These are phyloP conservation scores for Dendrolimus punctatus DNA, from an alignment of 1,140 invertebrate species.

Conservation along the genomic window DNA sequence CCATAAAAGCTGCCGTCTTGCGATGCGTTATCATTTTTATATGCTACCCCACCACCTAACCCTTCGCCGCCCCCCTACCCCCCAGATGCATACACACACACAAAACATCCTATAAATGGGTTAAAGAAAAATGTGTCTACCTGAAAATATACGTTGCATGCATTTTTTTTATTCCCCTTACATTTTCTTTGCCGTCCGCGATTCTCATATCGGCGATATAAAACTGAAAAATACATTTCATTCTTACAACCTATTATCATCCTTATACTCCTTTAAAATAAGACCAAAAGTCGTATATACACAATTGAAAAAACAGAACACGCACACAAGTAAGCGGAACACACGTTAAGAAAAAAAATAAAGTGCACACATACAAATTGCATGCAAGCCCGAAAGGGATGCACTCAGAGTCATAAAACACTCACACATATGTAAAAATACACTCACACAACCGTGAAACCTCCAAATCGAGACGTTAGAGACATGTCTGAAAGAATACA, in stretches of 20 bases:
- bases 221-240: conserved; percentile 70
- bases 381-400: conserved; percentile 69
- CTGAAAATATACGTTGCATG: conserved; percentile 69
- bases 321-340: conserved; percentile 45
- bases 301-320: conserved; percentile 47
- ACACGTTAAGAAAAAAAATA: conserved; percentile 65
- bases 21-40: conserved; percentile 72
- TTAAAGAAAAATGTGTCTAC: conserved; percentile 73
- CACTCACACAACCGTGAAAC: conserved; percentile 27
- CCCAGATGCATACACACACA: conserved; percentile 51
- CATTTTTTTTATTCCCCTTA: conserved; percentile 66
- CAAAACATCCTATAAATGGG: conserved; percentile 62
- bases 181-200: conserved; percentile 70
- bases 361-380: conserved; percentile 68
- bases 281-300: conserved; percentile 20
- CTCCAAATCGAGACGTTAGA: conserved; percentile 39
- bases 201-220: conserved; percentile 72
- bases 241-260: conserved; percentile 22
- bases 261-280: conserved; percentile 15
- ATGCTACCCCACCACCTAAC: conserved; percentile 31
- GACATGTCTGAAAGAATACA: conserved; percentile 27
- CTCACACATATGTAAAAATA: conserved; percentile 30
- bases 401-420: conserved; percentile 71
- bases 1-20: conserved; percentile 71
- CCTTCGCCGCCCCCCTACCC: conserved; percentile 42